Conservation (phyloP, 2,797 vertebrate species). For the Lepilemur ruficaudatus region DNA sequence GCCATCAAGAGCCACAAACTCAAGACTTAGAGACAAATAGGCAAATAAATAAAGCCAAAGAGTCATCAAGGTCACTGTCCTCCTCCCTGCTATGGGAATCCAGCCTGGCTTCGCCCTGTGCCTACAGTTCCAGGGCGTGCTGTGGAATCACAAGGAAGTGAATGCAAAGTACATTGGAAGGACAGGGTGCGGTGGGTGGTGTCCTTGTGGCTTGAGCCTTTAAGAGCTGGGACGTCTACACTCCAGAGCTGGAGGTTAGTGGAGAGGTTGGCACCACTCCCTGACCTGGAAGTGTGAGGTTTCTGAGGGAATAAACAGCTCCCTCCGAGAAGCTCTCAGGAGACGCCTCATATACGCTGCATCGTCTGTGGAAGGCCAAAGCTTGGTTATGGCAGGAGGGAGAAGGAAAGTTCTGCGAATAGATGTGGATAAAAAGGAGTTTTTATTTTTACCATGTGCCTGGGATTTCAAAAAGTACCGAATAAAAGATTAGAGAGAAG, state of each 20-base stretch:
- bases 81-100: too few relatives aligned
- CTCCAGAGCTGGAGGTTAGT: background rate
- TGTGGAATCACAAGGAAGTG: background rate
- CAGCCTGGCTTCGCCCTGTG: background rate
- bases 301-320: background rate
- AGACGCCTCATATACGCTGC: accelerated
- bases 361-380: background rate
- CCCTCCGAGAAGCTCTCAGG: background rate
- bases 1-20: background rate
- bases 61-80: background rate
- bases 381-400: background rate
- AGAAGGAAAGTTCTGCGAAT: background rate
- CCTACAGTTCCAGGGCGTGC: background rate
- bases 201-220: too few relatives aligned
- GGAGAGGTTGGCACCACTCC: background rate
- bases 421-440: background rate
- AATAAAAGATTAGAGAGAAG: background rate
- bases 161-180: background rate
- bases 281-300: background rate
- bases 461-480: background rate
- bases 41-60: background rate
- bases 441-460: background rate
- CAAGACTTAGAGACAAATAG: background rate
- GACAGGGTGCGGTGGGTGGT: background rate
- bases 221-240: background rate